Conservation (phyloP, 2,888 invertebrate genomes). For the Homarus gammarus region DNA sequence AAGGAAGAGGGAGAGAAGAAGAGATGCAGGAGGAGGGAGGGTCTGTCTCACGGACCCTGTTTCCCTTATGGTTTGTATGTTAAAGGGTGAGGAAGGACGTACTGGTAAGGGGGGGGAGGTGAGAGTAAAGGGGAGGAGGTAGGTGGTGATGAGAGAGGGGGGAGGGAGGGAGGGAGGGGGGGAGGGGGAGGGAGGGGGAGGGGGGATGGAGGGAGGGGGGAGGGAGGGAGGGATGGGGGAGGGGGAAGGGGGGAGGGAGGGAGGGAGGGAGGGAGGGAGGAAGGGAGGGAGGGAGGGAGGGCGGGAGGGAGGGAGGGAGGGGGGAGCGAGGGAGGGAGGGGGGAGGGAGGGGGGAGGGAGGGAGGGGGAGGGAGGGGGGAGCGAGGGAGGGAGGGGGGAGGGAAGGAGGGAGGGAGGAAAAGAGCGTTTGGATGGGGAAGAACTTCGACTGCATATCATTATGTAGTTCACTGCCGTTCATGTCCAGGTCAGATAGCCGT, state of each 20-base stretch:
- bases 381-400: background rate
- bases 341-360: too few relatives aligned
- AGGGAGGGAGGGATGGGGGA: background rate
- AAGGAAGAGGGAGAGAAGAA: too few relatives aligned
- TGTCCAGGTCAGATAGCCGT: too few relatives aligned
- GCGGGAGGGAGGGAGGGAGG: background rate
- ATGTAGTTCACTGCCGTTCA: background rate
- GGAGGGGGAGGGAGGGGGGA: too few relatives aligned
- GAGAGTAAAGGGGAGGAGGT: background rate
- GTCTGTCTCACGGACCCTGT: background rate
- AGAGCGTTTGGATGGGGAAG: background rate
- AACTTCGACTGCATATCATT: background rate
- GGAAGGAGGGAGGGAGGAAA: background rate
- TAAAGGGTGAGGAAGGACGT: too few relatives aligned
- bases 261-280: too few relatives aligned
- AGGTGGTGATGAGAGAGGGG: background rate
- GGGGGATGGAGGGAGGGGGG: background rate
- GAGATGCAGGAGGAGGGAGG: background rate
- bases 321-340: background rate
- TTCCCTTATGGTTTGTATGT: too few relatives aligned
- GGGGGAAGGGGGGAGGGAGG: too few relatives aligned
- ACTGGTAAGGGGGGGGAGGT: background rate
- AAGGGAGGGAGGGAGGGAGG: background rate
- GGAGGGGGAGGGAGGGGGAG: background rate
- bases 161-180: background rate